A percentile compares a stretch with the other conserved stretches of the same genome.
Evolutionary conservation across 1,140 invertebrate genomes (phyloP).

Genomic region (Carposina sasakii): DNA sequence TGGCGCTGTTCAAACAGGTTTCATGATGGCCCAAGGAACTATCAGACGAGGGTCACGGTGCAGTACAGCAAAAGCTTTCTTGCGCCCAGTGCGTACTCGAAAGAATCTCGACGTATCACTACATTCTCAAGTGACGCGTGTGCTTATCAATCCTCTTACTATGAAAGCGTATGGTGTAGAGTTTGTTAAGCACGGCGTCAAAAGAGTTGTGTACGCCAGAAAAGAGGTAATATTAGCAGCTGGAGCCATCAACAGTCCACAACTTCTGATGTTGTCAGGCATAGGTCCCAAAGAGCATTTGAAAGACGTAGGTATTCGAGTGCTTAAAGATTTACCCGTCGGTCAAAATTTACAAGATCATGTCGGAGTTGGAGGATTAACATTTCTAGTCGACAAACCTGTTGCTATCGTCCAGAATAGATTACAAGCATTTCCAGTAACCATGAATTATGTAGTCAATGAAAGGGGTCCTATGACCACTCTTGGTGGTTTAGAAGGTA

Average conservation of each 20-base stretch:
- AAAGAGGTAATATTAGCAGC: constrained; percentile 87
- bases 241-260: constrained; percentile 85
- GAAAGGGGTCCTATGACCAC: constrained; percentile 88
- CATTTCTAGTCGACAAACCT: constrained; percentile 84
- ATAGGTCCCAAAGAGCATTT: constrained; percentile 87
- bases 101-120: constrained; percentile 86
- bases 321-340: constrained; percentile 82
- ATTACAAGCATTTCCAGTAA: constrained; percentile 81
- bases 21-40: constrained; percentile 93
- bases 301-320: constrained; percentile 78
- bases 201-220: constrained; percentile 77
- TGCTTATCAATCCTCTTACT: constrained; percentile 81
- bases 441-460: constrained; percentile 84
- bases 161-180: constrained; percentile 84
- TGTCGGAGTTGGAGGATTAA: constrained; percentile 85
- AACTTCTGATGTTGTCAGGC: constrained; percentile 90
- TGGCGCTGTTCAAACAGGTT: constrained; percentile 86
- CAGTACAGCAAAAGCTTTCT: constrained; percentile 91
- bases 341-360: constrained; percentile 89
- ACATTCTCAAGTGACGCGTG: constrained; percentile 82
- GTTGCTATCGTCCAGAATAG: constrained; percentile 82
- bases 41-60: constrained; percentile 89
- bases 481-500: constrained; percentile 87
- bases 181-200: constrained; percentile 80
- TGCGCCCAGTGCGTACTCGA: constrained; percentile 83